Base-by-base conservation (phyloP, 2,888 invertebrate species). In the Xestia xanthographa region DNA sequence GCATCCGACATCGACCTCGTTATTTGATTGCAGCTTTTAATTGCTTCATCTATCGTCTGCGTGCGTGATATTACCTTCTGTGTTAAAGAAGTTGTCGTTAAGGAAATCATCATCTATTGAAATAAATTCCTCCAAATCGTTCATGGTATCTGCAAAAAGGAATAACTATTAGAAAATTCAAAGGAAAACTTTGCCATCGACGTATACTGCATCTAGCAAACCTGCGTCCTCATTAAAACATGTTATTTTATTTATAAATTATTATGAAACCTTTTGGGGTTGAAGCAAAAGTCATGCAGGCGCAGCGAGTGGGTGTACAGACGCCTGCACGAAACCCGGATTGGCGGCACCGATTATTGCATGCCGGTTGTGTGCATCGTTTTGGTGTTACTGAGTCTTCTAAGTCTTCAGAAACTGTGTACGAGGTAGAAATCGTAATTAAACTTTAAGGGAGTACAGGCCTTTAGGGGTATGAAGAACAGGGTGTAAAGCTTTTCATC, bases 11-110 rank as follows among this genome's bases (percentile, higher is more conserved):
- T 22, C 50, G 22, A 22, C 0, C 3, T 2, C 9, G 3, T 48
- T 48, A 48, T 48, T 48, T 48, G 53, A 53, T 26, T 53, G 58
- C 26, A 58, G 29, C 20, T 45, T 53, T 53, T 53, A 53, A n/a
- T 53, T n/a, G 53, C 11, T n/a, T n/a, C 12, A n/a, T 53, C 53
- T 53, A 12, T n/a, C 22, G 11, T 53, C 1, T n/a, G 5, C 53
- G 12, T n/a, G n/a, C 20, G 20, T 20, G 11, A 60, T 11, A 60
- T 71, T 71, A 73, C 75, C 85, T 84, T 80, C 41, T 69, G 72
- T 38, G 22, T 11, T 43, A 41, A 72, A 58, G 29, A 66, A 79
- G 34, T 66, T 58, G 50, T 77, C 53, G n/a, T 5, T 53, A 22
- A 12, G 53, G 53, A 53, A 53, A 5, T 14, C 14, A 26, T 56